phyloP scores from a whole-genome alignment of 2,888 invertebrate species.

The Scelioninae gen. 1 region DNA sequence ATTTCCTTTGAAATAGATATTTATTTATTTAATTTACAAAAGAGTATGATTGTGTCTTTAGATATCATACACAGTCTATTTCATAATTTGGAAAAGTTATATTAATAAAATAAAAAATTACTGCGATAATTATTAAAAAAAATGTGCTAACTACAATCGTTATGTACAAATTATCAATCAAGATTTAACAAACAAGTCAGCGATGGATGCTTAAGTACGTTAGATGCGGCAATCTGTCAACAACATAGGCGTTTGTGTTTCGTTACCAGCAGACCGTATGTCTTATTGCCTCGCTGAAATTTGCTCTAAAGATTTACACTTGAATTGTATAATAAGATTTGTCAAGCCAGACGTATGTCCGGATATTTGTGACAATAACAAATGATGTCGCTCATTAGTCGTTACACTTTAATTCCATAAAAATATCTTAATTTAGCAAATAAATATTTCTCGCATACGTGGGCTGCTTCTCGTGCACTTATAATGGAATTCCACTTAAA shows the following conservation, averaged over 20 bases:
- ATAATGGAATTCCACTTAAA: slow-evolving; percentile 12
- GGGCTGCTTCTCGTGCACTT: neutral
- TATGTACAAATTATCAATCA: slow-evolving; percentile 52
- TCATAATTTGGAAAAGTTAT: too few relatives aligned
- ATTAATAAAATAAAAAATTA: too few relatives aligned
- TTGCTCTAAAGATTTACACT: slow-evolving; percentile 66
- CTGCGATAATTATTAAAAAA: neutral
- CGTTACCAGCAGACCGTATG: slow-evolving; percentile 58
- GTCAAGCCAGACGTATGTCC: slow-evolving; percentile 44
- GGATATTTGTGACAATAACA: slow-evolving; percentile 46
- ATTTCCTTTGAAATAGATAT: too few relatives aligned
- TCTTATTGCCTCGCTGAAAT: slow-evolving; percentile 59
- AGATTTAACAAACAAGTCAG: slow-evolving; percentile 53
- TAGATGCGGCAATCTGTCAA: slow-evolving; percentile 65
- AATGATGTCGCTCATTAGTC: slow-evolving; percentile 52
- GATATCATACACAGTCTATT: too few relatives aligned
- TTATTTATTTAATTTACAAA: too few relatives aligned
- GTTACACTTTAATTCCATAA: slow-evolving; percentile 6
- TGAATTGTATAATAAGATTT: slow-evolving; percentile 60
- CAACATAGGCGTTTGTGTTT: slow-evolving; percentile 66
- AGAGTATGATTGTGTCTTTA: too few relatives aligned
- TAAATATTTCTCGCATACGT: neutral
- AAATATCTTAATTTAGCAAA: slow-evolving; percentile 19
- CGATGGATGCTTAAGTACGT: slow-evolving; percentile 55
- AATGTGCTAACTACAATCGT: neutral